These are phyloP conservation scores for Siniperca chuatsi DNA, from an alignment of 2,113 vertebrate species.

Conservation along the genomic window DNA sequence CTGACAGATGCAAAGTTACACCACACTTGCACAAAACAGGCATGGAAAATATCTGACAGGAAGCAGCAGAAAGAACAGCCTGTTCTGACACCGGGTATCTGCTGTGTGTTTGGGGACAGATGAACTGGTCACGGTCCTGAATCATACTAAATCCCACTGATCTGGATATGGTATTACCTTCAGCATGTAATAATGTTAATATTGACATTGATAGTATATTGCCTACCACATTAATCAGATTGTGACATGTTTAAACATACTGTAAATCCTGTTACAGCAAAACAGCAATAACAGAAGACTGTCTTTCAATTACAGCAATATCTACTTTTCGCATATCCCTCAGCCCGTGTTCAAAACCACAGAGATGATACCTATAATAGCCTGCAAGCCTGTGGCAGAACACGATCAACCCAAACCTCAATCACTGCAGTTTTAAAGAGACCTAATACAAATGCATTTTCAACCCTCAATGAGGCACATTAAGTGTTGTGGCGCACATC, in stretches of 20 bases:
- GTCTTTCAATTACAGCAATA: not conserved
- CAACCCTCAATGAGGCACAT: not conserved
- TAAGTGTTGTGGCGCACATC: not conserved
- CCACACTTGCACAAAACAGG: conserved; percentile 14
- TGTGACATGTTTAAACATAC: not conserved
- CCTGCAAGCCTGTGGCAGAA: not conserved
- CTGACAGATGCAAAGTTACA: conserved; percentile 63
- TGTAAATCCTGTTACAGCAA: not conserved
- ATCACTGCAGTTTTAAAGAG: conserved; percentile 18
- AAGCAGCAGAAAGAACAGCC: conserved; percentile 21
- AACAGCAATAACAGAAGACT: not conserved
- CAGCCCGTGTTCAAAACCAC: conserved; percentile 1
- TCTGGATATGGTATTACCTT: not conserved
- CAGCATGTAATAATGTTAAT: not conserved
- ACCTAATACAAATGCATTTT: conserved; percentile 8
- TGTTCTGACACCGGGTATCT: not conserved
- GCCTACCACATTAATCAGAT: not conserved
- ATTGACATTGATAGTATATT: not conserved
- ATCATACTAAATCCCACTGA: not conserved
- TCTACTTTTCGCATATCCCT: not conserved
- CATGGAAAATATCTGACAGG: conserved; percentile 41
- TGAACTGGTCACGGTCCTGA: not conserved
- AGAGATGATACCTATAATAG: not conserved
- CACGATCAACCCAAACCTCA: conserved; percentile 10
- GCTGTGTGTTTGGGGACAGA: not conserved